Evolutionary conservation across 2,797 vertebrate species (phyloP).

Genomic region (Euphonia xanthogaster): DNA sequence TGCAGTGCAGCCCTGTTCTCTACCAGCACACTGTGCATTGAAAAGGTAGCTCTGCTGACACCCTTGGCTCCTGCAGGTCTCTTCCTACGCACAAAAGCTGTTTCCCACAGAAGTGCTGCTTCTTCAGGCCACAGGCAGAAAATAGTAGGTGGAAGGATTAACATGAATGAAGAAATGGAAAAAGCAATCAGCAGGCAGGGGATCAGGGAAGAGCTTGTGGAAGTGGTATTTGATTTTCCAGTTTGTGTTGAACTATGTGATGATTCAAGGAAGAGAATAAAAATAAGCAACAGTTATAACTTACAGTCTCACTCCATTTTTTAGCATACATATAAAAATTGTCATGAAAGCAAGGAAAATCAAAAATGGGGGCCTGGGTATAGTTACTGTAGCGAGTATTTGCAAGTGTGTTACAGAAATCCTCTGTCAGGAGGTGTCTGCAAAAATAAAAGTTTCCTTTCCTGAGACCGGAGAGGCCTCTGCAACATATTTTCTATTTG

Average conservation of each 20-base stretch:
- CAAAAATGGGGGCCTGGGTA: not conserved
- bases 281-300: not conserved
- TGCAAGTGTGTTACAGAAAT: not conserved
- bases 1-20: not conserved
- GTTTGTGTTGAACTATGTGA: not conserved
- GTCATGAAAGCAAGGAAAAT: not conserved
- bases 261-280: not conserved
- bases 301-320: not conserved
- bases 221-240: slow-evolving; percentile 22
- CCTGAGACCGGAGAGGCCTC: not conserved
- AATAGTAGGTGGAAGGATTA: slow-evolving; percentile 24
- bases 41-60: not conserved
- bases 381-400: not conserved
- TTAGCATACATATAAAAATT: not conserved
- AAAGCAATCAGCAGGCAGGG: not conserved
- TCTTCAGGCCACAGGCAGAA: slow-evolving; percentile 5
- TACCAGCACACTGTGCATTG: rapidly evolving
- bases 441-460: not conserved
- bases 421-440: not conserved
- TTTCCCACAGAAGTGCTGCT: slow-evolving; percentile 26
- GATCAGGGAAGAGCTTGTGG: not conserved
- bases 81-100: not conserved
- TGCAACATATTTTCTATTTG: not conserved
- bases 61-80: not conserved
- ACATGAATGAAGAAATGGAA: slow-evolving; percentile 25